phyloP scores from a whole-genome alignment of 2,113 vertebrate genomes.

The Chaetodon trifascialis region DNA sequence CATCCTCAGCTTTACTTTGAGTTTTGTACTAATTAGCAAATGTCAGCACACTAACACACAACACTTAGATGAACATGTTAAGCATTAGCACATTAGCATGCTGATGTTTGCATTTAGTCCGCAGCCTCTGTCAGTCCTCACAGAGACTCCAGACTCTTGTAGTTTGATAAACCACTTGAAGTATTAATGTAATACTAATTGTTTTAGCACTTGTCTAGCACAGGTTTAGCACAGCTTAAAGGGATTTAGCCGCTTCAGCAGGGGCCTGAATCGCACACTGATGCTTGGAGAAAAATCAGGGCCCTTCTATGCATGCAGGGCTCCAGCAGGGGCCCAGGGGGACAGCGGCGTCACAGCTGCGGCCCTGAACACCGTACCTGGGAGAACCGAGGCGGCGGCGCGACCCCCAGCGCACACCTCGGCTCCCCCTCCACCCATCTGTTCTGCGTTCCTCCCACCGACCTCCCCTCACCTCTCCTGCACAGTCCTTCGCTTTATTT shows the following conservation, averaged over 20 bases:
- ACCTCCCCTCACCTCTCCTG: constrained; percentile 50
- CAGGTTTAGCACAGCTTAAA: neutral
- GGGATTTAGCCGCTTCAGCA: too few relatives aligned
- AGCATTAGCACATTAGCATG: neutral
- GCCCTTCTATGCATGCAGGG: constrained; percentile 2
- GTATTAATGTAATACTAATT: neutral
- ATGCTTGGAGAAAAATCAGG: constrained; percentile 9
- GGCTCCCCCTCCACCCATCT: constrained; percentile 66
- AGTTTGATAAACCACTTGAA: neutral
- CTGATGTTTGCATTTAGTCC: too few relatives aligned
- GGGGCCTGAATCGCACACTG: too few relatives aligned
- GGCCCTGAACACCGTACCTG: constrained; percentile 51
- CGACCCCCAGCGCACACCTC: constrained; percentile 37
- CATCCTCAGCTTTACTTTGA: too few relatives aligned
- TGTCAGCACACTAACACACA: neutral
- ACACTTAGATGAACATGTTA: neutral
- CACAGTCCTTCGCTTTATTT: constrained; percentile 47
- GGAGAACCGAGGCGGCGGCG: constrained; percentile 22
- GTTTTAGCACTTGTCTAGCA: too few relatives aligned
- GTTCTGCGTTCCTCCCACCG: constrained; percentile 57
- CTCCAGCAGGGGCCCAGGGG: constrained; percentile 1
- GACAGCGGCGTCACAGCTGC: constrained; percentile 11
- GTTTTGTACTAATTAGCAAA: neutral
- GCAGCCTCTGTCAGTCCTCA: neutral
- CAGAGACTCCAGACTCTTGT: neutral